Conservation (phyloP, 2,113 vertebrate species). For the Stigmatopora argus region DNA sequence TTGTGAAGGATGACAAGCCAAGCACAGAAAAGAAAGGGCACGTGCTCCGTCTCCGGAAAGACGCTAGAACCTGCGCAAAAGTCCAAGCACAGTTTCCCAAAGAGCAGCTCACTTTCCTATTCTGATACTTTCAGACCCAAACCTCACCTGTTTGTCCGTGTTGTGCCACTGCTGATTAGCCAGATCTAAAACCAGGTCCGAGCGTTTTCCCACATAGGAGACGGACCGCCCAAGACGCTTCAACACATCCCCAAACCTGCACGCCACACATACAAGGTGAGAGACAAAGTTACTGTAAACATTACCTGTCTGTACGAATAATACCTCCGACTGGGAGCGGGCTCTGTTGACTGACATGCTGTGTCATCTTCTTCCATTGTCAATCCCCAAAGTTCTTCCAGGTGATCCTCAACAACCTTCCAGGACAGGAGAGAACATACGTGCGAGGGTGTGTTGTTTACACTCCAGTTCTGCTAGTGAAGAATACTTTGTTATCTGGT, state of each 20-base stretch:
- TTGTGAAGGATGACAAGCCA: slow-evolving; percentile 67
- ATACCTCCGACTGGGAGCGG: slow-evolving; percentile 36
- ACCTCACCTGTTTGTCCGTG: slow-evolving; percentile 79
- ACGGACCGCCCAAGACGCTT: slow-evolving; percentile 63
- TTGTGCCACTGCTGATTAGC: slow-evolving; percentile 61
- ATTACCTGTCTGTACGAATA: background rate
- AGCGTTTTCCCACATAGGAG: slow-evolving; percentile 62
- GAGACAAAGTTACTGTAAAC: background rate
- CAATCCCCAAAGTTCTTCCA: slow-evolving; percentile 58
- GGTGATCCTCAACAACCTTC: slow-evolving; percentile 63
- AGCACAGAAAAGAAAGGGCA: slow-evolving; percentile 75
- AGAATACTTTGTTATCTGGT: background rate
- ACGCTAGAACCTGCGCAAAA: slow-evolving; percentile 69
- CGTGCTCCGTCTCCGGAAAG: slow-evolving; percentile 63
- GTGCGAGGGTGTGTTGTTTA: background rate
- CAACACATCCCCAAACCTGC: slow-evolving; percentile 75
- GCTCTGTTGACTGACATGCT: slow-evolving; percentile 1
- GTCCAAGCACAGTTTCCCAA: background rate
- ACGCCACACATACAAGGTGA: too few species aligned
- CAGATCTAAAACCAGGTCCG: slow-evolving; percentile 32
- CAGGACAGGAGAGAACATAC: background rate
- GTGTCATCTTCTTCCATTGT: slow-evolving; percentile 3
- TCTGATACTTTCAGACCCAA: background rate
- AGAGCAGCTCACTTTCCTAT: background rate
- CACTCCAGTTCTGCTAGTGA: background rate